Conservation (phyloP, 2,888 invertebrate species). For the Tenthredo amoena region DNA sequence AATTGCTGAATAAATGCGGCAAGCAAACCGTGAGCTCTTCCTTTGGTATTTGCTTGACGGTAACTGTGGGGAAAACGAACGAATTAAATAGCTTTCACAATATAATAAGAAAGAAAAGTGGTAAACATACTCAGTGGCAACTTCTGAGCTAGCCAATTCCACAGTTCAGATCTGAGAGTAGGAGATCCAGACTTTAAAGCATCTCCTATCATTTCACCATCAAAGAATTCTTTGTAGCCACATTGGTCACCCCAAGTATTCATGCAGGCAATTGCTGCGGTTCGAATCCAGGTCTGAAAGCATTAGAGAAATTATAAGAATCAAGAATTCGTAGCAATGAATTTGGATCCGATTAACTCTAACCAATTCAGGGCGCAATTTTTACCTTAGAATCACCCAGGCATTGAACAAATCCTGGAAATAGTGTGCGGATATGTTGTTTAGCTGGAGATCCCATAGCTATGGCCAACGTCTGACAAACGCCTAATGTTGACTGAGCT, state of each 20-base stretch:
- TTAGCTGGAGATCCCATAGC: conserved; percentile 92
- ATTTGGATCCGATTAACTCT: neutral
- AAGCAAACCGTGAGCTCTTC: conserved; percentile 90
- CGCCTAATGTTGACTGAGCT: conserved; percentile 89
- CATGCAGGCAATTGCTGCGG: conserved; percentile 90
- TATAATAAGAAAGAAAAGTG: neutral
- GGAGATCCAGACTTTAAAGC: conserved; percentile 93
- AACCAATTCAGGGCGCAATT: neutral
- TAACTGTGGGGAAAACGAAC: conserved; percentile 77
- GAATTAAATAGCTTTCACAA: conserved; percentile 22
- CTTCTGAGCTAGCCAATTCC: conserved; percentile 92
- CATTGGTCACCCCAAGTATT: conserved; percentile 92
- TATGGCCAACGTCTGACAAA: conserved; percentile 90
- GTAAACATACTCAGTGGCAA: conserved; percentile 84
- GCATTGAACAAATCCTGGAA: conserved; percentile 89
- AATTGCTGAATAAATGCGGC: conserved; percentile 87
- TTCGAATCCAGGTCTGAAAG: conserved; percentile 88
- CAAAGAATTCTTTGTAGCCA: conserved; percentile 90
- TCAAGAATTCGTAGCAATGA: neutral
- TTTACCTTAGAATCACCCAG: conserved; percentile 86
- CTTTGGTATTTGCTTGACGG: conserved; percentile 87
- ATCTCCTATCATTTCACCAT: conserved; percentile 94
- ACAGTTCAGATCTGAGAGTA: conserved; percentile 88
- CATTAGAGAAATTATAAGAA: neutral
- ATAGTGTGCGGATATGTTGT: conserved; percentile 88